phyloP scores from a whole-genome alignment of 2,888 invertebrate genomes.

The Drosophila leonis region DNA sequence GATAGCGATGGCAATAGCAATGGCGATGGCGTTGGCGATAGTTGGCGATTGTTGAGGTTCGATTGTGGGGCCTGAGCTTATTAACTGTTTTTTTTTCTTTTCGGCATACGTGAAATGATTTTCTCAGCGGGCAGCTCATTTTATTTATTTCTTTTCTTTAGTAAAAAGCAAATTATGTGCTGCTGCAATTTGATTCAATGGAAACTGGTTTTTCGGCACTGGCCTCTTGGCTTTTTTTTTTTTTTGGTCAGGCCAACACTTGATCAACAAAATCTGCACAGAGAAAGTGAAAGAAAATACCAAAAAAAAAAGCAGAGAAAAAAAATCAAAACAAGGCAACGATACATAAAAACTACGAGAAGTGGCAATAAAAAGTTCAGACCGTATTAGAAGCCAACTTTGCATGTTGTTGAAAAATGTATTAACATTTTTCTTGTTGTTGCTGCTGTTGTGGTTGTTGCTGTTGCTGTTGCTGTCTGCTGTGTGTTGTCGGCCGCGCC shows the following conservation, averaged over 20 bases:
- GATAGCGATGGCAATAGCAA: neutral
- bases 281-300: slow-evolving; percentile 81
- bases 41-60: slow-evolving; percentile 13
- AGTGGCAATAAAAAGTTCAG: slow-evolving; percentile 74
- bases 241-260: slow-evolving; percentile 62
- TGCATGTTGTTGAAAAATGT: slow-evolving; percentile 67
- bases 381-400: slow-evolving; percentile 79
- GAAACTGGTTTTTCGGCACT: slow-evolving; percentile 70
- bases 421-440: slow-evolving; percentile 52
- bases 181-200: slow-evolving; percentile 71
- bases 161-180: slow-evolving; percentile 50
- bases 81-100: slow-evolving; percentile 55
- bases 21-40: neutral
- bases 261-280: slow-evolving; percentile 76
- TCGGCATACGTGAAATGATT: slow-evolving; percentile 55
- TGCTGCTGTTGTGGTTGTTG: slow-evolving; percentile 18
- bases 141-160: slow-evolving; percentile 20
- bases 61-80: slow-evolving; percentile 29
- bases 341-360: slow-evolving; percentile 51
- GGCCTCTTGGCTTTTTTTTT: slow-evolving; percentile 38
- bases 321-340: slow-evolving; percentile 30
- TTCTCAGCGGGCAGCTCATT: slow-evolving; percentile 47
- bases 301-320: slow-evolving; percentile 31
- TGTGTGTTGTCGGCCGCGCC: slow-evolving; percentile 41
- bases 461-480: neutral